Base-by-base conservation (phyloP, 1,140 invertebrate species). In the Drosophila jambulina region DNA sequence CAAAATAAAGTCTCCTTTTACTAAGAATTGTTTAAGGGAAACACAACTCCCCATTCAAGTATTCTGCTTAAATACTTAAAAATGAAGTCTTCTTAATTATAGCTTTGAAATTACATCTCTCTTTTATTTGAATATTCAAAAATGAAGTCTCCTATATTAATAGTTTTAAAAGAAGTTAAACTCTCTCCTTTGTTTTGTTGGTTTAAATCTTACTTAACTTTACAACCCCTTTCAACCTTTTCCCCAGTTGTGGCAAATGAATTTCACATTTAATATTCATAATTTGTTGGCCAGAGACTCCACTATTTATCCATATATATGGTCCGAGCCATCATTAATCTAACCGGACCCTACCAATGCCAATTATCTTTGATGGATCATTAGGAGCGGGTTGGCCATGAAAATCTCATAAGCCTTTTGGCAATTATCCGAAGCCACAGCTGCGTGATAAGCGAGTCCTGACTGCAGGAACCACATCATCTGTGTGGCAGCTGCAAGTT, bases 361-460 rank as follows among this genome's bases (percentile, higher is more conserved):
- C 62, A 70, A 70, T 70, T 70, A 70, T 70, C 67, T 54, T 68
- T 70, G 67, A 70, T 70, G 67, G 67, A 68, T 70, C 67, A 70
- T 68, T 68, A 70, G 67, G 63, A 68, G 15, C 38, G 46, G 62
- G 67, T 54, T 48, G 64, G 65, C 56, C 54, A 40, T 53, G 58
- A 42, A 74, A 75, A 74, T 60, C 74, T 67, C 42, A 64, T 72
- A 84, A 80, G 61, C 67, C 77, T 70, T 77, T 79, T 65, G 63
- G 56, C 68, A 80, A 84, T 85, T 78, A 81, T 76, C 68, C 51
- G 48, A 25, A 53, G 56, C 34, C 69, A 63, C 82, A 85, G 78
- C 78, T 86, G 82, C 43, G 62, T 69, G 82, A 84, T 82, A 82
- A 63, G 82, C 74, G 64, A 63, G 54, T 81, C 62, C 32, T 74